Conservation (phyloP, 2,113 vertebrate genomes). For the Nibea coibor region DNA sequence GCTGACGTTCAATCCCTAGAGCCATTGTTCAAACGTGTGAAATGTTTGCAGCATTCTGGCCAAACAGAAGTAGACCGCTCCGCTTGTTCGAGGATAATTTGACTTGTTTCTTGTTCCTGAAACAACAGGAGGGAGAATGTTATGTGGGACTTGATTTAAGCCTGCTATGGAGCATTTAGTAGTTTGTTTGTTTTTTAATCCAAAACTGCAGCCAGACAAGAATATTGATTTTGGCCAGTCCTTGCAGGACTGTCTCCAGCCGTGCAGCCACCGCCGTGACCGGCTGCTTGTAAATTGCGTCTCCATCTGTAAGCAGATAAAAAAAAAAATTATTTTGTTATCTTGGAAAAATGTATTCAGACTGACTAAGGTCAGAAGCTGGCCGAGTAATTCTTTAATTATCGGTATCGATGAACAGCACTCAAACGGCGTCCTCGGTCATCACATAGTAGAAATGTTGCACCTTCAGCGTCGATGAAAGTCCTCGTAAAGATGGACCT, state of each 20-base stretch:
- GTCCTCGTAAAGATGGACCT: conserved; percentile 2
- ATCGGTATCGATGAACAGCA: not conserved
- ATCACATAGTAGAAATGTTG: not conserved
- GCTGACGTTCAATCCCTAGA: not conserved
- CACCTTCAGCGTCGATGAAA: not conserved
- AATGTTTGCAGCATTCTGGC: not conserved
- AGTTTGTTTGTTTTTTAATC: not conserved
- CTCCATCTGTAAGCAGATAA: not conserved
- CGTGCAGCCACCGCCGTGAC: not conserved
- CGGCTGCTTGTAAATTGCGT: not conserved
- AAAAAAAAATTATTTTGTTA: not conserved
- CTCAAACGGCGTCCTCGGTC: not conserved
- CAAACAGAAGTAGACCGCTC: not conserved
- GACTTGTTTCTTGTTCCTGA: not conserved
- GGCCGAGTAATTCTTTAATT: not conserved
- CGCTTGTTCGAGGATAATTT: not conserved
- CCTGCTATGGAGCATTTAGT: no score
- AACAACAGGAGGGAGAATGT: not conserved
- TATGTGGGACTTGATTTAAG: not conserved
- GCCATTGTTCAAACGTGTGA: conserved; percentile 16
- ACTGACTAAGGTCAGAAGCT: not conserved
- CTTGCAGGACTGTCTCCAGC: no score
- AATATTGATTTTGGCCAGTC: no score
- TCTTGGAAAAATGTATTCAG: not conserved
- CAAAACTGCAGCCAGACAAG: not conserved